Evolutionary conservation across 1,140 invertebrate genomes (phyloP).

Genomic region (Meloidogyne hapla): DNA sequence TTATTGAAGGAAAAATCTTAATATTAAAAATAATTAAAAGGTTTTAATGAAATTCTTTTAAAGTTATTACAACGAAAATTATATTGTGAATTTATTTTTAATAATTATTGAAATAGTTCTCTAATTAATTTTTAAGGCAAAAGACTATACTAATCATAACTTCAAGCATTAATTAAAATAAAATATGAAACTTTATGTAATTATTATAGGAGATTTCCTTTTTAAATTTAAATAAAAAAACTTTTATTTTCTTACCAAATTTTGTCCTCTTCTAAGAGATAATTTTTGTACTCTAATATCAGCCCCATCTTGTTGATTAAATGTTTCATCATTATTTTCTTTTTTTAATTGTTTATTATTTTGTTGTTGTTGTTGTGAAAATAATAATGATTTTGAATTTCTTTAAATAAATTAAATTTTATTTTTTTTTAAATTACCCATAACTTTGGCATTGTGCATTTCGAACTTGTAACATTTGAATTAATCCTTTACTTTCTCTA

Average conservation of each 20-base stretch:
- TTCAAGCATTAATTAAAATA: too few species aligned
- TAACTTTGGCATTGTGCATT: slow-evolving; percentile 64
- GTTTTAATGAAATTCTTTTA: too few species aligned
- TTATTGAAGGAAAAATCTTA: too few species aligned
- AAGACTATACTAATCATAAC: too few species aligned
- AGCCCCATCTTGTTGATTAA: slow-evolving; percentile 40
- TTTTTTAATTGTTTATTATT: neutral
- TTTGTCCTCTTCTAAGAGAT: slow-evolving; percentile 50
- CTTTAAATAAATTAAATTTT: neutral
- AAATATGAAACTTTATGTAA: too few species aligned
- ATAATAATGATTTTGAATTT: neutral
- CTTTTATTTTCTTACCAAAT: slow-evolving; percentile 38
- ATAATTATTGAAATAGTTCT: too few species aligned
- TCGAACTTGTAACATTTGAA: slow-evolving; percentile 47
- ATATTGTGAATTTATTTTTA: too few species aligned
- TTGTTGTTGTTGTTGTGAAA: slow-evolving; percentile 1
- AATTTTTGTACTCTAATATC: slow-evolving; percentile 44
- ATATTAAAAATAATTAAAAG: too few species aligned
- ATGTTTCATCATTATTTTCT: slow-evolving; percentile 32
- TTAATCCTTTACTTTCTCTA: slow-evolving; percentile 48
- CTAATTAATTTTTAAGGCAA: too few species aligned
- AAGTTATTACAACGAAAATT: too few species aligned
- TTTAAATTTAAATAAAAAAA: too few species aligned
- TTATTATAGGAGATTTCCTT: too few species aligned
- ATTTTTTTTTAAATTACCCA: neutral